Percentiles rank a stretch among this genome's conserved stretches.
Conservation (phyloP, 2,797 vertebrate species). For the Phataginus tricuspis region DNA sequence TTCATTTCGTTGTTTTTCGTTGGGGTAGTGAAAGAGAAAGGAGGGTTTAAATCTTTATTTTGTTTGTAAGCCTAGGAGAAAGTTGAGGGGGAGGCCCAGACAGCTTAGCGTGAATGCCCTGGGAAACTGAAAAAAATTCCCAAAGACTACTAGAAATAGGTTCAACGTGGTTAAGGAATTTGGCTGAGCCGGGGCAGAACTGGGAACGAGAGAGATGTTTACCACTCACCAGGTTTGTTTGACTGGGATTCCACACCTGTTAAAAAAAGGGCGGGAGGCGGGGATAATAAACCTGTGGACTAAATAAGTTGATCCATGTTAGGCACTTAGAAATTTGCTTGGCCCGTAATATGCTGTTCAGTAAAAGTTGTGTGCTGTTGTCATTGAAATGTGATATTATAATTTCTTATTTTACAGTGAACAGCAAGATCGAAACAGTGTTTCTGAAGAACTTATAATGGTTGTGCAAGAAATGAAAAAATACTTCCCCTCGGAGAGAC, state of each 20-base stretch:
- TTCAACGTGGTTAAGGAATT: background rate
- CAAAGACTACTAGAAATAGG: background rate
- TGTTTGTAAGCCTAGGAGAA: background rate
- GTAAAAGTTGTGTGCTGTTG: rapidly evolving
- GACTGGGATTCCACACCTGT: background rate
- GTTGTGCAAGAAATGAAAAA: constrained; percentile 87
- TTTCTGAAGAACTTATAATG: constrained; percentile 79
- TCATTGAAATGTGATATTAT: background rate
- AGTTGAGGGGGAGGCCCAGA: background rate
- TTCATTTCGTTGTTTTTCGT: background rate
- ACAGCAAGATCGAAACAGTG: constrained; percentile 70
- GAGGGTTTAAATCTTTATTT: background rate
- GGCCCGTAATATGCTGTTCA: rapidly evolving
- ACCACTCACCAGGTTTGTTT: background rate
- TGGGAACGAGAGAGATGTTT: too few relatives aligned
- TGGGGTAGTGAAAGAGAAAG: too few relatives aligned
- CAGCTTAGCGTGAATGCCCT: background rate
- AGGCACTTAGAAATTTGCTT: background rate
- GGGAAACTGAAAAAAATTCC: background rate
- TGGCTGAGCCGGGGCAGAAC: background rate
- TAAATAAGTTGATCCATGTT: background rate
- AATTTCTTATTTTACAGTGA: constrained; percentile 66
- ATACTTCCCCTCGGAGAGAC: constrained; percentile 80
- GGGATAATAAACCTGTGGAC: background rate
- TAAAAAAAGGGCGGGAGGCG: background rate